Evolutionary conservation across 2,888 invertebrate species (phyloP), one percentile per base, ranked within the genome.

Genomic region (Ceriagrion tenellum): DNA sequence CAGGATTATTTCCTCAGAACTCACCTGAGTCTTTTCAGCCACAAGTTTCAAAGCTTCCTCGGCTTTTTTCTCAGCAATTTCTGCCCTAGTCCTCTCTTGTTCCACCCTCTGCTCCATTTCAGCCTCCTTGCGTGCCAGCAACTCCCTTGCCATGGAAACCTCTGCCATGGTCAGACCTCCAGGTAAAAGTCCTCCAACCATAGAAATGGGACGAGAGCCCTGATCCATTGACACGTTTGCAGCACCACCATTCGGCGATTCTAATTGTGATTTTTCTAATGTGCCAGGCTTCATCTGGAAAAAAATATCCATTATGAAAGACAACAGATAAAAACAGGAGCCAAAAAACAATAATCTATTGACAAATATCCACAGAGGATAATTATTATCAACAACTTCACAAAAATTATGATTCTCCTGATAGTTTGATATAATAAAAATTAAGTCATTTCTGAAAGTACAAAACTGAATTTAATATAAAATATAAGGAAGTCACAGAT

Each of bases 111-210:
- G 26, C 74, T 93, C 93, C 93, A 93, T 93, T 16, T 93, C 93
- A 16, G 93, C 93, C n/a, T 93, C 93, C 74, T 93, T 93, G 47
- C 93, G 69, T n/a, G 93, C 93, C 47, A 93, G 47, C 93, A 93
- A n/a, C 93, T 93, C 93, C 93, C 93, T 47, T 18, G 93, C 93
- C 93, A 93, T 93, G 13, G 93, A 93, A 20, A 93, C 93, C 30
- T 93, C 93, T 0, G 93, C 93, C 93, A 93, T 93, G 8, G 93
- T 93, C 16, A 93, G 4, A 74, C 93, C 93, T n/a, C 93, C 93
- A 47, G 93, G 93, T 23, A 93, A 47, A 13, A 93, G 47, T 26
- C 93, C 93, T 40, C 69, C 55, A 26, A 93, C 93, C 69, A 93
- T 69, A 18, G 93, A 93, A 26, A 69, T 40, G 18, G 93, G 93